These are phyloP conservation scores for Chaetodon auriga DNA, from an alignment of 2,113 vertebrate species.

Conservation along the genomic window DNA sequence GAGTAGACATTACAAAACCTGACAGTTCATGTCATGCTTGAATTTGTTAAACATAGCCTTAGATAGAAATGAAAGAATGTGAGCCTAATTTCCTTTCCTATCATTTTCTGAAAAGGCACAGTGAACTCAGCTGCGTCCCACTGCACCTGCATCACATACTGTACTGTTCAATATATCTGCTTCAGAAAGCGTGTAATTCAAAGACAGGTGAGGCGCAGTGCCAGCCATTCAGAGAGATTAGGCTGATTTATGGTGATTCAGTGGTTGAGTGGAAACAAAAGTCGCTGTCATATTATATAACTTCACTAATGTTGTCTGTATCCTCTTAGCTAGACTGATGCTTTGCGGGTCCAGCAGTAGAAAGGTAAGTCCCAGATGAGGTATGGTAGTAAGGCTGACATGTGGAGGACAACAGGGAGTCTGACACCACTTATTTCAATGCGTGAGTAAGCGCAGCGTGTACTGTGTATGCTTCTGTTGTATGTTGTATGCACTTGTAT, in stretches of 20 bases:
- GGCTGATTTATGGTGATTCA: constrained; percentile 28
- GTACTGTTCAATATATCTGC: constrained; percentile 15
- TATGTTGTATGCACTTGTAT: constrained; percentile 5
- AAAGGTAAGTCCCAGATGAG: constrained; percentile 28
- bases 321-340: constrained; percentile 17
- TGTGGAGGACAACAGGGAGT: constrained; percentile 64
- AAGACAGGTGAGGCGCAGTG: constrained; percentile 15
- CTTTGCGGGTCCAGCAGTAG: constrained; percentile 2
- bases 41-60: neutral
- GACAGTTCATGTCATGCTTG: neutral
- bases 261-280: constrained; percentile 16
- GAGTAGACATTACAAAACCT: constrained; percentile 18
- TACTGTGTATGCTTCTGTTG: constrained; percentile 36
- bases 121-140: neutral
- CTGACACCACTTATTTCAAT: constrained; percentile 64
- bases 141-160: constrained; percentile 13
- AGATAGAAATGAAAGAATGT: constrained; percentile 6
- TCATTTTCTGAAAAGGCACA: constrained; percentile 4
- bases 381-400: constrained; percentile 31
- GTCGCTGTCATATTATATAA: constrained; percentile 18
- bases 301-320: constrained; percentile 10
- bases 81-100: neutral
- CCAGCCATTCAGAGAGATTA: constrained; percentile 9
- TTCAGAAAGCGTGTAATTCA: constrained; percentile 31
- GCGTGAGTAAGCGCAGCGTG: constrained; percentile 61